A percentile compares a stretch with the other conserved stretches of the same genome.
Conservation (phyloP, 2,797 vertebrate species). For the Crenichthys baileyi region DNA sequence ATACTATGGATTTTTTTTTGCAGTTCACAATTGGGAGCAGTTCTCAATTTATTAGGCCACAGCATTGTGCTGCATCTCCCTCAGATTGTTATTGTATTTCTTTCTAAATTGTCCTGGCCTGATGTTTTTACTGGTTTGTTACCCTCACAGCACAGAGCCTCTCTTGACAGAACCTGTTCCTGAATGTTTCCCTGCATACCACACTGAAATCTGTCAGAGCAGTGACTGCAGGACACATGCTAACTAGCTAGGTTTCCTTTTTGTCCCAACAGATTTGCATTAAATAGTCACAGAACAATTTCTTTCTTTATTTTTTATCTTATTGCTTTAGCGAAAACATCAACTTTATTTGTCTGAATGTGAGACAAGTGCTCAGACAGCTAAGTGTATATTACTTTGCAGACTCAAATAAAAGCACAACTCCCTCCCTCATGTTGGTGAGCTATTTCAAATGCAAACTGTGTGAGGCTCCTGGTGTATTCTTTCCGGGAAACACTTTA, state of each 20-base stretch:
- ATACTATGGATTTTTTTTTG: constrained; percentile 57
- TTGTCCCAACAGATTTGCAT: constrained; percentile 7
- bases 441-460: not conserved
- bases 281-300: not conserved
- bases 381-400: constrained; percentile 34
- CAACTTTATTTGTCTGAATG: constrained; percentile 42
- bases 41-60: constrained; percentile 48
- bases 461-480: not conserved
- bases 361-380: constrained; percentile 20
- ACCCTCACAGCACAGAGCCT: not conserved
- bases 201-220: constrained; percentile 1
- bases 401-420: constrained; percentile 19
- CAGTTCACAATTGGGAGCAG: constrained; percentile 36
- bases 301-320: no score
- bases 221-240: not conserved
- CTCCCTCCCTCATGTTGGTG: not conserved
- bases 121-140: constrained; percentile 1
- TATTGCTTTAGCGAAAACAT: constrained; percentile 56
- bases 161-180: not conserved
- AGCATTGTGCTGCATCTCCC: not conserved
- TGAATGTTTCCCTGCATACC: constrained; percentile 13
- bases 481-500: constrained; percentile 2
- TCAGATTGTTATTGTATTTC: constrained; percentile 9
- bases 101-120: not conserved
- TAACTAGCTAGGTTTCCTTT: not conserved